A percentile compares a stretch with the other conserved stretches of the same genome.
phyloP scores from a whole-genome alignment of 2,113 vertebrate genomes.

The Cebus imitator region DNA sequence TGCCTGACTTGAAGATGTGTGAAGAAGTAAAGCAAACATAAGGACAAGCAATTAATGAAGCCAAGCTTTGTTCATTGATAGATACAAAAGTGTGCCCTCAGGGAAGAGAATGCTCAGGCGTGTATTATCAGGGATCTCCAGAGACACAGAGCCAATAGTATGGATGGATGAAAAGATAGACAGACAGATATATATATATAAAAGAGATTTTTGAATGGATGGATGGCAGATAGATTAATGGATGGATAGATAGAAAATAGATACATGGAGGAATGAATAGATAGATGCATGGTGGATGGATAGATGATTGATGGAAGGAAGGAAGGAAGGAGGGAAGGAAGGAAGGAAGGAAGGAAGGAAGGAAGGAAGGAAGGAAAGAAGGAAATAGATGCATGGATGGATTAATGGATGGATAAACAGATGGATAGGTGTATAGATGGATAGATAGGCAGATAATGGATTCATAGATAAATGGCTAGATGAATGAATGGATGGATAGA shows the following conservation, averaged over 20 bases:
- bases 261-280: background rate
- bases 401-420: too few relatives aligned
- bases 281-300: too few relatives aligned
- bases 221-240: background rate
- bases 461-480: background rate
- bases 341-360: too few relatives aligned
- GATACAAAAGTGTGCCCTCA: too few relatives aligned
- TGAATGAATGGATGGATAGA: background rate
- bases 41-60: background rate
- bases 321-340: too few relatives aligned
- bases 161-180: background rate
- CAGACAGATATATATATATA: background rate
- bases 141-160: background rate
- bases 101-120: accelerated
- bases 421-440: background rate
- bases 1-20: too few relatives aligned
- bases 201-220: background rate
- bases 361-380: too few relatives aligned
- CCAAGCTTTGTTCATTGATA: background rate
- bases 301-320: background rate
- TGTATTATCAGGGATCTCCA: background rate
- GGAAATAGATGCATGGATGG: background rate
- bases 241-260: too few relatives aligned
- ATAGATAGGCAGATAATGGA: background rate
- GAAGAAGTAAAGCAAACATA: background rate